Evolutionary conservation across 2,888 invertebrate species (phyloP).

Genomic region (Acanthosepion pharaonis): DNA sequence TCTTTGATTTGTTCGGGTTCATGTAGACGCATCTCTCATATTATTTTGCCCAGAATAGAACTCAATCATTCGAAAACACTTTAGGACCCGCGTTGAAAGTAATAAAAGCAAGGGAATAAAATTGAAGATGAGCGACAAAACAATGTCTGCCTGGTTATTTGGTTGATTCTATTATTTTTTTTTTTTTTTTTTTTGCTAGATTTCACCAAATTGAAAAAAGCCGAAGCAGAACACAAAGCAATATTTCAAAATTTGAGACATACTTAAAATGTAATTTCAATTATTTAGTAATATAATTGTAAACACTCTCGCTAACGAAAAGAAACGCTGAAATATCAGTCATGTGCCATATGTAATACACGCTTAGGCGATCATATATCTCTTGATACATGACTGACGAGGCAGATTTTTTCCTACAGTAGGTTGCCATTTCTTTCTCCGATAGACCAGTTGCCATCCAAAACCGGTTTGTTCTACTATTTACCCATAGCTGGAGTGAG

Average conservation of each 20-base stretch:
- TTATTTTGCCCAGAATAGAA: background rate
- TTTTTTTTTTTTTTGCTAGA: background rate
- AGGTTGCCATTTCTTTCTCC: too few relatives aligned
- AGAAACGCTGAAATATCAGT: too few relatives aligned
- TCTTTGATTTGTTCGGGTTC: background rate
- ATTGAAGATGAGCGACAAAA: background rate
- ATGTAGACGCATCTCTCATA: background rate
- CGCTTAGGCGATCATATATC: too few relatives aligned
- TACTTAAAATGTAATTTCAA: background rate
- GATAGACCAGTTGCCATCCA: too few relatives aligned
- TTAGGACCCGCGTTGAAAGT: background rate
- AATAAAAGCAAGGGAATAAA: background rate
- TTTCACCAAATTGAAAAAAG: background rate
- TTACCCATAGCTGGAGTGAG: too few relatives aligned
- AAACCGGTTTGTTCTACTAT: too few relatives aligned
- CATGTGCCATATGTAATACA: too few relatives aligned
- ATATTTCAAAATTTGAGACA: background rate
- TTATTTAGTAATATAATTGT: too few relatives aligned
- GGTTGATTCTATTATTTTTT: background rate
- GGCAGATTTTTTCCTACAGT: too few relatives aligned
- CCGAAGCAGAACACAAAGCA: background rate
- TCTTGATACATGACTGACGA: too few relatives aligned
- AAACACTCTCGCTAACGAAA: too few relatives aligned
- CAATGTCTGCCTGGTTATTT: background rate
- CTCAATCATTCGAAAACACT: conserved; percentile 7